Evolutionary conservation across 2,113 vertebrate species (phyloP).

Genomic region (Spheniscus mendiculus): DNA sequence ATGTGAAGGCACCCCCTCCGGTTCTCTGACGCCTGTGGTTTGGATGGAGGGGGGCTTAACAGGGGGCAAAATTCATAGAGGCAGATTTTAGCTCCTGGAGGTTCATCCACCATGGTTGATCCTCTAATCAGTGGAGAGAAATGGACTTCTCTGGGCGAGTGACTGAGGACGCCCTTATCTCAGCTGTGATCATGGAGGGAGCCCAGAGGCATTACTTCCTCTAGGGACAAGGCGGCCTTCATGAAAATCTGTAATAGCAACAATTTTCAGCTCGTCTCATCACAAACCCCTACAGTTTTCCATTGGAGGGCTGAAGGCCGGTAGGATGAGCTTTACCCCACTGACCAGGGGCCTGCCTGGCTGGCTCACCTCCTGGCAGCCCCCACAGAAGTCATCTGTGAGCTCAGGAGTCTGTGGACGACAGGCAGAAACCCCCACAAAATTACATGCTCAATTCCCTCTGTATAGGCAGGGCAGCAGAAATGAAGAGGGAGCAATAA

Average conservation of each 20-base stretch:
- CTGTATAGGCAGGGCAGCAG: not conserved
- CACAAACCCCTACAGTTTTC: not conserved
- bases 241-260: not conserved
- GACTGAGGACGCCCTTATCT: not conserved
- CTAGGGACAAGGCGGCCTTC: not conserved
- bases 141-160: not conserved
- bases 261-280: not conserved
- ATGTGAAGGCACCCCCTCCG: not conserved
- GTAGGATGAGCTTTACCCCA: not conserved
- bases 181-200: not conserved
- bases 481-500: not conserved
- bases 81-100: not conserved
- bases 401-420: not conserved
- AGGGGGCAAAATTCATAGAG: not conserved
- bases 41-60: not conserved
- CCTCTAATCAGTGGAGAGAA: not conserved
- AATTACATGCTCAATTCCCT: not conserved
- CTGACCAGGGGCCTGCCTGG: not conserved
- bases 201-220: not conserved
- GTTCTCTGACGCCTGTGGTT: not conserved
- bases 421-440: not conserved
- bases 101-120: not conserved
- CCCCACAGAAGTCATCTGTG: not conserved
- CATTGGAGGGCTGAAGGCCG: fast-evolving
- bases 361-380: not conserved